Conservation (phyloP, 2,113 vertebrate genomes). For the Phasianus colchicus region DNA sequence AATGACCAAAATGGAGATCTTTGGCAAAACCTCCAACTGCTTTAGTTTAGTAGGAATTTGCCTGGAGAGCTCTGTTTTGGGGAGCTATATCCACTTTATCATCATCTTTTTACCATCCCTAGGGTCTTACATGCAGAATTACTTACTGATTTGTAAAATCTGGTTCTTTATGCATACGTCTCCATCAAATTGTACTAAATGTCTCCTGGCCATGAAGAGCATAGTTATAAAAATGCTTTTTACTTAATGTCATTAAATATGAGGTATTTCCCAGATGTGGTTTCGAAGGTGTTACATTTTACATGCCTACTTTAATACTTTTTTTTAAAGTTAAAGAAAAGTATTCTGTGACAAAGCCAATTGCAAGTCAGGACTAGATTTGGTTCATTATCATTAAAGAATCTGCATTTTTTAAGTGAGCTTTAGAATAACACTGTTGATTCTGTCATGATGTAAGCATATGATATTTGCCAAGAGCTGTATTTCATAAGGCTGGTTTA, state of each 20-base stretch:
- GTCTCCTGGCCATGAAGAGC: not conserved
- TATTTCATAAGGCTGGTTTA: slow-evolving; percentile 56
- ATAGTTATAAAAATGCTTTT: slow-evolving; percentile 4
- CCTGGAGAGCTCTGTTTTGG: not conserved
- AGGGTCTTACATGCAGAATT: not conserved
- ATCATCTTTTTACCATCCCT: not conserved
- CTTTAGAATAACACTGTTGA: slow-evolving; percentile 54
- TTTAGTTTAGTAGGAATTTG: not conserved
- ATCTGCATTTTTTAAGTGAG: slow-evolving; percentile 33
- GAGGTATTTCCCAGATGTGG: not conserved
- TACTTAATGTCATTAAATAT: not conserved
- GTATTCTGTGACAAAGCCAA: not conserved
- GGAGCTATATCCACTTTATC: not conserved
- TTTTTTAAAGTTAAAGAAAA: slow-evolving; percentile 8
- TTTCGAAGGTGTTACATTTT: not conserved
- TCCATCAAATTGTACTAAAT: not conserved
- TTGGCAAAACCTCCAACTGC: not conserved
- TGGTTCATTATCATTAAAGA: slow-evolving; percentile 30
- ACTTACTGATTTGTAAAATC: not conserved
- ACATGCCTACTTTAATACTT: not conserved
- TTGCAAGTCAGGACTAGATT: slow-evolving; percentile 14
- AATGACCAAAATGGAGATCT: not conserved
- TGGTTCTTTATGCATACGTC: not conserved
- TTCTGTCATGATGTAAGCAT: slow-evolving; percentile 63
- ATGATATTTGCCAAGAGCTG: slow-evolving; percentile 64